Conservation (phyloP, 2,113 vertebrate species). For the Brachypteracias leptosomus region DNA sequence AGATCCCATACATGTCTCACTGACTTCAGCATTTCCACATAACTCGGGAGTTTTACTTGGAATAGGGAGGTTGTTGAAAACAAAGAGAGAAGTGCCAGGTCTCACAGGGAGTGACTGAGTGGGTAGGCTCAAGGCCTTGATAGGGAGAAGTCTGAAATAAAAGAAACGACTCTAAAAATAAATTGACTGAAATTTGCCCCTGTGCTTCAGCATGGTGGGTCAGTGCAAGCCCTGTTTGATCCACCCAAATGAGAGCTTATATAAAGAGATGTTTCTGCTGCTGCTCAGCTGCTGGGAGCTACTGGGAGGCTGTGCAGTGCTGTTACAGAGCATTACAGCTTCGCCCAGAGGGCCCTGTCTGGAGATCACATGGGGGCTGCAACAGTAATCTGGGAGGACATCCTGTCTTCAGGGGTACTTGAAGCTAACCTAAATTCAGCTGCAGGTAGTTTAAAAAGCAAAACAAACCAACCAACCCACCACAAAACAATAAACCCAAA, state of each 20-base stretch:
- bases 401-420: neutral
- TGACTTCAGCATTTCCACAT: conserved; percentile 11
- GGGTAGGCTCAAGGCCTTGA: neutral
- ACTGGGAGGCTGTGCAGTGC: neutral
- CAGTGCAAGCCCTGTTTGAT: neutral
- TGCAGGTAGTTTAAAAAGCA: neutral
- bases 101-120: neutral
- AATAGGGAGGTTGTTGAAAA: conserved; percentile 30
- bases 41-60: conserved; percentile 36
- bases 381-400: neutral
- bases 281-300: neutral
- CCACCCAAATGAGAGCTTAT: neutral
- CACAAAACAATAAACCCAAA: neutral
- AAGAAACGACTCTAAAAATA: conserved; percentile 34
- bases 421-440: neutral
- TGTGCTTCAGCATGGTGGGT: neutral
- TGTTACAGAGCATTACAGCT: neutral
- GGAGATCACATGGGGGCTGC: neutral
- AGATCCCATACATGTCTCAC: neutral
- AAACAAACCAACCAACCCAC: neutral
- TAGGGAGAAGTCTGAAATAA: conserved; percentile 11
- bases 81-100: neutral
- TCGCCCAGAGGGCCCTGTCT: neutral
- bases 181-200: neutral
- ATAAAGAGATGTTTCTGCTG: neutral